Percentiles rank a stretch among this genome's conserved stretches.
These are phyloP conservation scores for Oxycera nigricornis DNA, from an alignment of 2,888 invertebrate species.

Conservation along the genomic window DNA sequence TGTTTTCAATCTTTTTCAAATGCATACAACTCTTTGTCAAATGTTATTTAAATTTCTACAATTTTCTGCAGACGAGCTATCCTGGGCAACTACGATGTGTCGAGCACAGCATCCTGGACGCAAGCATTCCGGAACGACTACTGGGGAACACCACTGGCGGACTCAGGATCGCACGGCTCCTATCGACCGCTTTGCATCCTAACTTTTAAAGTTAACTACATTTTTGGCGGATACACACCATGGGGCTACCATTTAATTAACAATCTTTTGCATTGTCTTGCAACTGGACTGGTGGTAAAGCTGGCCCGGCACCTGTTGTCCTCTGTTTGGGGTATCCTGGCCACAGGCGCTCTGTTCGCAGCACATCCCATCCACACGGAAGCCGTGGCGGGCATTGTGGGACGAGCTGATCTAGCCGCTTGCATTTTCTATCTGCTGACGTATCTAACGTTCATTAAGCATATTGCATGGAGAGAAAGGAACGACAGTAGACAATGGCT, in stretches of 20 bases:
- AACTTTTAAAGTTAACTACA: constrained; percentile 84
- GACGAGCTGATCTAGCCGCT: constrained; percentile 91
- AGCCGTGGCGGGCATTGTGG: constrained; percentile 94
- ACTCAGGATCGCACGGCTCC: constrained; percentile 95
- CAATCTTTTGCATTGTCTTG: constrained; percentile 83
- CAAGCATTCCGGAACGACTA: constrained; percentile 91
- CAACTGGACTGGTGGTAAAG: constrained; percentile 82
- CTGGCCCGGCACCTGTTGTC: constrained; percentile 77
- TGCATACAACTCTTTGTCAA: too few relatives aligned
- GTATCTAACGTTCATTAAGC: constrained; percentile 84
- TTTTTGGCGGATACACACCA: constrained; percentile 78
- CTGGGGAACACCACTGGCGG: constrained; percentile 95
- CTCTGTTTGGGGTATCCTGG: constrained; percentile 71
- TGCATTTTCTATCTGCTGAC: constrained; percentile 89
- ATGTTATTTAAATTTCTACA: too few relatives aligned
- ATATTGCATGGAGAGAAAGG: constrained; percentile 71
- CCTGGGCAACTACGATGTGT: constrained; percentile 90
- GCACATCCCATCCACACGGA: constrained; percentile 97
- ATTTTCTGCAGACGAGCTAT: constrained; percentile 88
- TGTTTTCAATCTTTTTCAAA: too few relatives aligned
- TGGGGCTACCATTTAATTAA: constrained; percentile 88
- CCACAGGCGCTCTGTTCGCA: constrained; percentile 88
- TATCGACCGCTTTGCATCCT: constrained; percentile 92
- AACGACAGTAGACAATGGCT: constrained; percentile 64
- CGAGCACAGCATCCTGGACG: constrained; percentile 81